phyloP scores from a whole-genome alignment of 2,888 invertebrate species.

The Pseudococcus viburni region DNA sequence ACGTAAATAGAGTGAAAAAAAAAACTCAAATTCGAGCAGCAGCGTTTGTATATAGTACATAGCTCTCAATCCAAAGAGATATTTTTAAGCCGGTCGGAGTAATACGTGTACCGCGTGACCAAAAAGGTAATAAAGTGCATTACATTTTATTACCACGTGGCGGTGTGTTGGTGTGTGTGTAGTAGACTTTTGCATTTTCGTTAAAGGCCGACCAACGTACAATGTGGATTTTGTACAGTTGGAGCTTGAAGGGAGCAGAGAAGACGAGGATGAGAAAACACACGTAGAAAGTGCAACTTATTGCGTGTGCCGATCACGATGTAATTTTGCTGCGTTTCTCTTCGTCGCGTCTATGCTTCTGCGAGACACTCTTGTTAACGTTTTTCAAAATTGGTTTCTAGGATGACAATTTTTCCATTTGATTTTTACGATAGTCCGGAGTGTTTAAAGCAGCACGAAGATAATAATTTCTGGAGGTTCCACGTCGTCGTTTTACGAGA shows the following conservation, averaged over 20 bases:
- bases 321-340: conserved; percentile 22
- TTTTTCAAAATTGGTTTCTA: conserved; percentile 45
- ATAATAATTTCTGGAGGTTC: neutral
- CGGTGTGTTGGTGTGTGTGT: conserved; percentile 18
- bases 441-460: neutral
- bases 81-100: conserved; percentile 49
- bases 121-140: conserved; percentile 61
- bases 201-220: neutral
- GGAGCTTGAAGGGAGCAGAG: neutral
- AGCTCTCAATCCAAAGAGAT: conserved; percentile 13
- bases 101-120: conserved; percentile 55
- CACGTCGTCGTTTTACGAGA: too few relatives aligned
- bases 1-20: neutral
- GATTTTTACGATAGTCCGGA: neutral
- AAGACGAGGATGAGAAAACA: neutral
- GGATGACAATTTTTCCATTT: conserved; percentile 49
- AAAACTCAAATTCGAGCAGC: neutral
- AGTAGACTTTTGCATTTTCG: conserved; percentile 17
- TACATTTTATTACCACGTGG: conserved; percentile 51
- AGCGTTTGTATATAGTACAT: neutral
- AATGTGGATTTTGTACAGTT: neutral
- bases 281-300: conserved; percentile 47
- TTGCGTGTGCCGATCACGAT: conserved; percentile 61
- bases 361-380: conserved; percentile 4
- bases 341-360: neutral